Base-by-base conservation (phyloP, 2,888 invertebrate genomes). In the Platycheirus albimanus region DNA sequence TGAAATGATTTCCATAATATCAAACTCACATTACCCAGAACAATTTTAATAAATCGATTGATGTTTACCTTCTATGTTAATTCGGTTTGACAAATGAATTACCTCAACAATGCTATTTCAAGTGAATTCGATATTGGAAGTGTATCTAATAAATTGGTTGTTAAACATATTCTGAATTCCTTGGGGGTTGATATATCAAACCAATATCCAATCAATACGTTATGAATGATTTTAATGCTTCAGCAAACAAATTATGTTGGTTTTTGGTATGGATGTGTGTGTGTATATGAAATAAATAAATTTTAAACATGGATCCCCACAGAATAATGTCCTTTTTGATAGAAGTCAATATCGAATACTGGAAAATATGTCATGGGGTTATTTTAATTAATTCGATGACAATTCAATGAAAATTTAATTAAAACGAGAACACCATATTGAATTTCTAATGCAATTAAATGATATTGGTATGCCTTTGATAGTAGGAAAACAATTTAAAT, bases 131-230 rank as follows among this genome's bases (percentile, higher is more conserved):
- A 36, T 10, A 11, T 8, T 8, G n/a, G 8, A 36, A 11, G 36
- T 36, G 6, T 36, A 36, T 36, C 10, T 10, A 6, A 36, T 36
- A 8, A 8, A 36, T 36, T 36, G 36, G 36, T 11, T 36, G 36
- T 10, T 10, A 36, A 36, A 36, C 36, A 36, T 11, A 36, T 36
- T 33, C n/a, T 10, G 11, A 13, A 20, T 10, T 19, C 36, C 49
- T n/a, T 13, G 11, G 19, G 33, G 36, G 10, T 10, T 36, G 36
- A 10, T 6, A 36, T 36, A 36, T 36, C n/a, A 36, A 36, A 36
- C 10, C 11, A 47, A 47, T 20, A 63, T 30, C 47, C 64, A 51
- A 38, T 51, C 38, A 51, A 64, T 64, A 36, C 6, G n/a, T n/a
- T 19, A 7, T 49, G 13, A 38, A 41, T 51, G 24, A 20, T 41